Percentiles rank a stretch among this genome's conserved stretches.
Evolutionary conservation across 2,797 vertebrate genomes (phyloP).

Genomic region (Urocyon cinereoargenteus): DNA sequence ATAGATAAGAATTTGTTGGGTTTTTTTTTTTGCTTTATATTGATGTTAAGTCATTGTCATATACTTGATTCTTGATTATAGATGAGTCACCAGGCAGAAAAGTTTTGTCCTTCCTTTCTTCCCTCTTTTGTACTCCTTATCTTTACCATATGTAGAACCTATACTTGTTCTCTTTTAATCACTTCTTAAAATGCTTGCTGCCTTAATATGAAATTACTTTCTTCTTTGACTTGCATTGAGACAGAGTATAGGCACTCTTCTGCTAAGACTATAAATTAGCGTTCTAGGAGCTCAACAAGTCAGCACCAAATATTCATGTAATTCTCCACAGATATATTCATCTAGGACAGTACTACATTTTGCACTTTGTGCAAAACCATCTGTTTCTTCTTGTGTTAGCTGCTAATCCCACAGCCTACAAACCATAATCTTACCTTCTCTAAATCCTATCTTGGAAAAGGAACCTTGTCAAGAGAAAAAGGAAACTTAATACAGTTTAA

Average conservation of each 20-base stretch:
- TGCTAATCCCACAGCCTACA: conserved; percentile 79
- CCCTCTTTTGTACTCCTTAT: not conserved
- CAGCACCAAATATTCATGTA: conserved; percentile 59
- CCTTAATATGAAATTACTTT: conserved; percentile 13
- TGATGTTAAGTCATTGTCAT: not conserved
- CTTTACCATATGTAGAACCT: not conserved
- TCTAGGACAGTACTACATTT: conserved; percentile 74
- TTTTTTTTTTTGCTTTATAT: not conserved
- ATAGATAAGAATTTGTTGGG: not conserved
- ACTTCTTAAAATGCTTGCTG: not conserved
- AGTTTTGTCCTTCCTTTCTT: not conserved
- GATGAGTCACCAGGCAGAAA: not conserved
- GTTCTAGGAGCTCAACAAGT: conserved; percentile 77
- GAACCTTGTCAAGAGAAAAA: conserved; percentile 68
- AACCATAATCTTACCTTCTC: conserved; percentile 79
- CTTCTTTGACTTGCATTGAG: conserved; percentile 22
- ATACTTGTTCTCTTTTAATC: not conserved
- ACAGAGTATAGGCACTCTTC: not conserved
- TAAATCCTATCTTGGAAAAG: conserved; percentile 73
- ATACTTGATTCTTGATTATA: not conserved
- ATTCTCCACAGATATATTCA: conserved; percentile 71
- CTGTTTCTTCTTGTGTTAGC: conserved; percentile 77
- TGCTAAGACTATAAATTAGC: conserved; percentile 61
- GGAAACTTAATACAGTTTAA: conserved; percentile 82
- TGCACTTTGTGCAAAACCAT: conserved; percentile 74